Percentiles rank a stretch among this genome's conserved stretches.
phyloP scores from a whole-genome alignment of 2,888 invertebrate species.

The Drosophila fulvimacula region DNA sequence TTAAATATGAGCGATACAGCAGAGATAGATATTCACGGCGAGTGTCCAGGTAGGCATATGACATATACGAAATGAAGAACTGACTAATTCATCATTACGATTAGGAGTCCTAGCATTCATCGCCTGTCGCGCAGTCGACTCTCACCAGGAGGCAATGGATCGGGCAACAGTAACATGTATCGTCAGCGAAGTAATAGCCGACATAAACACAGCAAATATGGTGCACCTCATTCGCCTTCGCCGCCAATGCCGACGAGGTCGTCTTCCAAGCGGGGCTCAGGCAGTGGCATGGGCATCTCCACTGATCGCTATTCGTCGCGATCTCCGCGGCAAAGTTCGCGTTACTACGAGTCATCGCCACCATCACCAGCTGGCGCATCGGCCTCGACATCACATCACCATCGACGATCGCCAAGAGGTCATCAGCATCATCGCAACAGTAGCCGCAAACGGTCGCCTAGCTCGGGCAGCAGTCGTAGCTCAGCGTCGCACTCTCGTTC shows the following conservation, averaged over 20 bases:
- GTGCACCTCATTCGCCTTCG: conserved; percentile 79
- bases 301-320: conserved; percentile 82
- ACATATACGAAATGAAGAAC: neutral
- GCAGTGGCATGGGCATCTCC: conserved; percentile 58
- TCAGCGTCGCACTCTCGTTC: conserved; percentile 84
- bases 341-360: conserved; percentile 84
- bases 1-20: conserved; percentile 81
- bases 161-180: conserved; percentile 60
- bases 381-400: conserved; percentile 63
- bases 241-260: conserved; percentile 85
- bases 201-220: conserved; percentile 77
- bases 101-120: conserved; percentile 82
- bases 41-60: conserved; percentile 75
- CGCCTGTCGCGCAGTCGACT: conserved; percentile 71
- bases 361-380: conserved; percentile 81
- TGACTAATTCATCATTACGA: neutral
- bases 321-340: conserved; percentile 80
- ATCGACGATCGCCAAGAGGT: conserved; percentile 65
- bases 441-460: conserved; percentile 73
- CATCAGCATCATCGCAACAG: conserved; percentile 64
- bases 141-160: conserved; percentile 62
- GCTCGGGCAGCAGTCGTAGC: conserved; percentile 63
- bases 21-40: conserved; percentile 81
- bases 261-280: conserved; percentile 83
- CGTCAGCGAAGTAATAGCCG: conserved; percentile 62